These are phyloP conservation scores for Zeugodacus cucurbitae DNA, from an alignment of 1,140 invertebrate genomes.

Conservation along the genomic window DNA sequence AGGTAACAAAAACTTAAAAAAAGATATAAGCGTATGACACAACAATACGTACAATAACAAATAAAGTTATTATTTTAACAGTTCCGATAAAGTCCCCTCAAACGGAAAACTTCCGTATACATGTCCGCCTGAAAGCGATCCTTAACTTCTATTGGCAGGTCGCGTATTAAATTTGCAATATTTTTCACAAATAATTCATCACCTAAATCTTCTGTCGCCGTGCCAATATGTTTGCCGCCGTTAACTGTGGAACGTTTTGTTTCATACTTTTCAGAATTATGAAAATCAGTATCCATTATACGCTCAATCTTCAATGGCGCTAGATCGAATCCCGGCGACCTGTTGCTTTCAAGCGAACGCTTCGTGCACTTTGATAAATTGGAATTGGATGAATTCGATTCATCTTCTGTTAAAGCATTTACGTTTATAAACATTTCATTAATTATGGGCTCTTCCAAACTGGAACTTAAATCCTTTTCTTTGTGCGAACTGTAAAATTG, in stretches of 20 bases:
- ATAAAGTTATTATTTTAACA: background rate
- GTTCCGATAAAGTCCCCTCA: background rate
- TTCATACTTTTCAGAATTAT: background rate
- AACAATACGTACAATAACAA: too few relatives aligned
- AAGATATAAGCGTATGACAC: too few relatives aligned
- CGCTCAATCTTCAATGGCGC: background rate
- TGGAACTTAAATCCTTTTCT: background rate
- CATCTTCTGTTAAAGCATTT: background rate
- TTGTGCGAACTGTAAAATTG: background rate
- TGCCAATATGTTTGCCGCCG: background rate
- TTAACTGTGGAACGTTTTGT: background rate
- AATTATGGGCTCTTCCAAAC: background rate
- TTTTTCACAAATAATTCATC: conserved; percentile 24
- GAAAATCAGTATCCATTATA: background rate
- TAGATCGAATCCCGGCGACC: background rate
- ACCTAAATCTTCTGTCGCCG: background rate
- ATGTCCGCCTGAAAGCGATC: background rate
- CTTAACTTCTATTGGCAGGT: conserved; percentile 9
- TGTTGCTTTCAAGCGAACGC: background rate
- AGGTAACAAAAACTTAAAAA: too few relatives aligned
- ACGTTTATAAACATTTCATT: conserved; percentile 14
- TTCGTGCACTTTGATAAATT: background rate
- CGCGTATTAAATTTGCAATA: conserved; percentile 12
- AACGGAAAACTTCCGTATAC: background rate
- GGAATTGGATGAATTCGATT: background rate